Evolutionary conservation across 2,888 invertebrate genomes (phyloP).

Genomic region (Epistrophe grossulariae): DNA sequence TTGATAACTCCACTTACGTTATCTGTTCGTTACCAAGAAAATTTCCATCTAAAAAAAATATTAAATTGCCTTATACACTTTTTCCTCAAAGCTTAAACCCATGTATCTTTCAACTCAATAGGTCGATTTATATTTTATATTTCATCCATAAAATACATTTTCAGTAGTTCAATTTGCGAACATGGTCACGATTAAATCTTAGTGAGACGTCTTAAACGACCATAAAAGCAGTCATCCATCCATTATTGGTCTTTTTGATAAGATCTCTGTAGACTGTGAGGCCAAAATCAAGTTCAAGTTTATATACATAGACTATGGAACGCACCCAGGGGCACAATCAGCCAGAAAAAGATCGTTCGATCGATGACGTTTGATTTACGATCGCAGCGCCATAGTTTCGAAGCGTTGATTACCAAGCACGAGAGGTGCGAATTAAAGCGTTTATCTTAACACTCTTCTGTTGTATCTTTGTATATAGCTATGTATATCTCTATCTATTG

Average conservation of each 20-base stretch:
- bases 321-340: constrained; percentile 68
- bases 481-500: too few relatives aligned
- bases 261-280: constrained; percentile 18
- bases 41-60: too few relatives aligned
- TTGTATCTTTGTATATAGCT: constrained; percentile 5
- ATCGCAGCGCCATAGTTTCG: constrained; percentile 65
- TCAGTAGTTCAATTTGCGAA: constrained; percentile 60
- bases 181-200: constrained; percentile 48
- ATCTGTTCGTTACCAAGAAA: background rate
- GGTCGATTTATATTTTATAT: constrained; percentile 17
- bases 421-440: constrained; percentile 72
- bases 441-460: constrained; percentile 44
- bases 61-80: constrained; percentile 2
- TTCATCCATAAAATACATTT: constrained; percentile 27
- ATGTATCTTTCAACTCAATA: background rate
- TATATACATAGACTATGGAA: constrained; percentile 43
- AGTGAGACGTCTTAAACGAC: constrained; percentile 39
- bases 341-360: constrained; percentile 45
- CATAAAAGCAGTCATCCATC: constrained; percentile 44
- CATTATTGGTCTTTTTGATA: constrained; percentile 28
- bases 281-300: constrained; percentile 71
- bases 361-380: constrained; percentile 66
- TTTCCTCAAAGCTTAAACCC: background rate
- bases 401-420: constrained; percentile 66
- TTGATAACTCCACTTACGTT: background rate